These are phyloP conservation scores for Drosophila ogumai DNA, from an alignment of 1,140 invertebrate species.

Conservation along the genomic window DNA sequence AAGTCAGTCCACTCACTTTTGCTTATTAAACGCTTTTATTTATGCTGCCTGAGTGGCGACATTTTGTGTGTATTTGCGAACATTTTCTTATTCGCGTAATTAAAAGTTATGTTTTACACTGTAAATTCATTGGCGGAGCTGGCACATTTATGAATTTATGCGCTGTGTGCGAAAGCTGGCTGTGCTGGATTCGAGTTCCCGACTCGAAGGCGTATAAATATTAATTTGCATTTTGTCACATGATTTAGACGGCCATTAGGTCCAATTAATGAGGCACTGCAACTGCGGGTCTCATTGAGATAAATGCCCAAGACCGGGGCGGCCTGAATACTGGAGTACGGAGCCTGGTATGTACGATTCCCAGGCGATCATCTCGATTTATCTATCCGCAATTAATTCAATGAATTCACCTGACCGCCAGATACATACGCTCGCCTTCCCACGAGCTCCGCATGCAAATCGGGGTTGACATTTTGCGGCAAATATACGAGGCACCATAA, in stretches of 20 bases:
- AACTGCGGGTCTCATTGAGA: slow-evolving; percentile 41
- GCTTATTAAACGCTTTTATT: slow-evolving; percentile 14
- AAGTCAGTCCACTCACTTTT: neutral
- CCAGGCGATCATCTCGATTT: slow-evolving; percentile 30
- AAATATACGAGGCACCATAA: slow-evolving; percentile 74
- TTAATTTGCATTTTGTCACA: slow-evolving; percentile 75
- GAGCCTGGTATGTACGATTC: slow-evolving; percentile 18
- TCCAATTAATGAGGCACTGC: slow-evolving; percentile 68
- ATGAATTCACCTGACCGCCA: slow-evolving; percentile 54
- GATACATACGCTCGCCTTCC: slow-evolving; percentile 37
- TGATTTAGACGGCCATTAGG: slow-evolving; percentile 68
- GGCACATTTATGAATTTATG: slow-evolving; percentile 67
- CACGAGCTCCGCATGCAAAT: slow-evolving; percentile 72
- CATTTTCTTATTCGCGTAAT: slow-evolving; percentile 50
- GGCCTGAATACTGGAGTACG: neutral
- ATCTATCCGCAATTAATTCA: slow-evolving; percentile 53
- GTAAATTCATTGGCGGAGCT: slow-evolving; percentile 52
- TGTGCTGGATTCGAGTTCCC: slow-evolving; percentile 27
- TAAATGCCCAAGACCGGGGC: slow-evolving; percentile 20
- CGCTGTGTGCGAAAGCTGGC: slow-evolving; percentile 17
- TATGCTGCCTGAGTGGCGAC: slow-evolving; percentile 12
- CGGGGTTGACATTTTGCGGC: slow-evolving; percentile 76
- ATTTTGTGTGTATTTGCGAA: slow-evolving; percentile 25
- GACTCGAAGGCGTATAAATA: slow-evolving; percentile 58
- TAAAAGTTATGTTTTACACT: slow-evolving; percentile 66